A percentile compares a stretch with the other conserved stretches of the same genome.
phyloP scores from a whole-genome alignment of 2,888 invertebrate species.

The Mycalesis mineus region DNA sequence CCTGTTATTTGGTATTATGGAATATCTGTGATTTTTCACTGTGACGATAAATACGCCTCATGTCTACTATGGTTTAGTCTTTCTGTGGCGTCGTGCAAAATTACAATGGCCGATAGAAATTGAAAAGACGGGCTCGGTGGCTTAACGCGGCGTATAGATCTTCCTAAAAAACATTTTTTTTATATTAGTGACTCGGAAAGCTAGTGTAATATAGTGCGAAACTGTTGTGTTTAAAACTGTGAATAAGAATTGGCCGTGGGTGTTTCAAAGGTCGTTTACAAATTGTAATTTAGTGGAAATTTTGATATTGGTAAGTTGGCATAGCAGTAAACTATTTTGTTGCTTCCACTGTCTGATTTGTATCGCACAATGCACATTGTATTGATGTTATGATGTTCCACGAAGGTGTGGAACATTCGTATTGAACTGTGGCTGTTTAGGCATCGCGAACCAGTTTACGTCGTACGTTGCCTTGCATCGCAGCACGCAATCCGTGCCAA shows the following conservation, averaged over 20 bases:
- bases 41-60: no score
- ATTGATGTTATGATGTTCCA: constrained; percentile 19
- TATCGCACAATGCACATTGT: constrained; percentile 30
- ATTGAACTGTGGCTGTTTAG: background rate
- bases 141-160: constrained; percentile 36
- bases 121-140: constrained; percentile 33
- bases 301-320: constrained; percentile 61
- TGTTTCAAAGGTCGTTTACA: constrained; percentile 39
- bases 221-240: constrained; percentile 38
- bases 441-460: constrained; percentile 30
- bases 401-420: constrained; percentile 19
- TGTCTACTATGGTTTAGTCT: constrained; percentile 16
- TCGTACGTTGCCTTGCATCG: constrained; percentile 21
- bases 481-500: constrained; percentile 32
- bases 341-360: constrained; percentile 26
- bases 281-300: constrained; percentile 47
- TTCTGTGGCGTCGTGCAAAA: constrained; percentile 31
- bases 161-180: constrained; percentile 36
- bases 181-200: constrained; percentile 32
- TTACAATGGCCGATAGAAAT: constrained; percentile 42
- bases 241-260: constrained; percentile 46
- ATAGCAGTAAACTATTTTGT: constrained; percentile 26
- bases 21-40: no score
- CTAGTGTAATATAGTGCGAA: constrained; percentile 42
- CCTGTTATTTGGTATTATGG: no score